These are phyloP conservation scores for Danaus chrysippus DNA, from an alignment of 2,888 invertebrate genomes.

Conservation along the genomic window DNA sequence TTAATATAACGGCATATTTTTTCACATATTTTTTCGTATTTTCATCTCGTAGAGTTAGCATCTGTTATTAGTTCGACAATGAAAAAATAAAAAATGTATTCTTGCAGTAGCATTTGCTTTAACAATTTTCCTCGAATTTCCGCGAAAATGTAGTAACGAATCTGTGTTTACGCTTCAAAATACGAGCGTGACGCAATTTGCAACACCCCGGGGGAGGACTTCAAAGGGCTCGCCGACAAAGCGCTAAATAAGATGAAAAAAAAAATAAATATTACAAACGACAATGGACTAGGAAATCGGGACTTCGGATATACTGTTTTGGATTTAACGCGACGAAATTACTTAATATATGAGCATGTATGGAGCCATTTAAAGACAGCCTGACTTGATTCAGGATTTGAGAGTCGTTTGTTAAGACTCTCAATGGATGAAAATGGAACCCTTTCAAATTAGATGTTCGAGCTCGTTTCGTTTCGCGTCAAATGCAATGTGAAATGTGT, in stretches of 20 bases:
- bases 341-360: constrained; percentile 30
- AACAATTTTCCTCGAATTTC: constrained; percentile 7
- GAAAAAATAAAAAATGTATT: background rate
- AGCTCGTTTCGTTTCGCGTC: no score
- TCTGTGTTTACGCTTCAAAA: constrained; percentile 63
- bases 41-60: background rate
- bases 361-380: no score
- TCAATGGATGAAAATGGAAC: no score
- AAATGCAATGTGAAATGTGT: no score
- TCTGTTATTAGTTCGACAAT: background rate
- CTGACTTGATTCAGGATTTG: no score
- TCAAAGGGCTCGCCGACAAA: constrained; percentile 77
- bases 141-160: constrained; percentile 49
- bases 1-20: background rate
- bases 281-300: constrained; percentile 74
- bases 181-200: constrained; percentile 73
- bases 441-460: no score
- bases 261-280: constrained; percentile 55
- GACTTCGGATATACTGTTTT: constrained; percentile 61
- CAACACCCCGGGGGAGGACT: constrained; percentile 64
- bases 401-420: no score
- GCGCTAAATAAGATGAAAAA: constrained; percentile 78
- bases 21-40: background rate
- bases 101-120: constrained; percentile 3
- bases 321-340: constrained; percentile 54